Evolutionary conservation across 37 sponge, comb jelly and placozoan genomes (phyloP).

Genomic region (Ianthella basta): DNA sequence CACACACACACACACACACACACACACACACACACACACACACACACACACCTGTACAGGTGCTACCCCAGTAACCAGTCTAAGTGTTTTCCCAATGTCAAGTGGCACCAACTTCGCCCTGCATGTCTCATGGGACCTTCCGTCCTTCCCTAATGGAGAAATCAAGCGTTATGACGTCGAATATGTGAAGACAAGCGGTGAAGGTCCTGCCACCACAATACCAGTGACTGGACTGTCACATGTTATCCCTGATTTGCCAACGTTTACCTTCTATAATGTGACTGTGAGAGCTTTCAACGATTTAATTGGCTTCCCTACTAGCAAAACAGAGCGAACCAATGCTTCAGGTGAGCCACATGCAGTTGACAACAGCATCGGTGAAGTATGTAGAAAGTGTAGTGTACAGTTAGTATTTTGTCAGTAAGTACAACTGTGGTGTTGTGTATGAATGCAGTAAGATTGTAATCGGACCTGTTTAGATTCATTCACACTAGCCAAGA

Average conservation of each 20-base stretch:
- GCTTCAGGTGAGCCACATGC: neutral
- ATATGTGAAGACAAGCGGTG: no score
- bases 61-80: constrained; percentile 2
- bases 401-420: neutral
- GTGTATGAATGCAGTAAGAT: no score
- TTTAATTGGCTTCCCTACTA: neutral
- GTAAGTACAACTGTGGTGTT: neutral
- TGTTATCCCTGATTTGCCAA: neutral
- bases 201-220: no score
- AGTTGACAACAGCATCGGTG: neutral
- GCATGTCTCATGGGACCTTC: constrained; percentile 13
- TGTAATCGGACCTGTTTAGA: no score
- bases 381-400: neutral
- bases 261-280: neutral
- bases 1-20: constrained; percentile 16
- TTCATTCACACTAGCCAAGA: no score
- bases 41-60: neutral
- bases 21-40: constrained; percentile 30
- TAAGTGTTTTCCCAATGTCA: neutral
- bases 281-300: neutral
- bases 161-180: neutral
- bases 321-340: neutral
- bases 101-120: neutral
- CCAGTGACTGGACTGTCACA: neutral
- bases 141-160: constrained; percentile 5